Evolutionary conservation across 1,140 invertebrate species (phyloP).

Genomic region (Camponotus pennsylvanicus): DNA sequence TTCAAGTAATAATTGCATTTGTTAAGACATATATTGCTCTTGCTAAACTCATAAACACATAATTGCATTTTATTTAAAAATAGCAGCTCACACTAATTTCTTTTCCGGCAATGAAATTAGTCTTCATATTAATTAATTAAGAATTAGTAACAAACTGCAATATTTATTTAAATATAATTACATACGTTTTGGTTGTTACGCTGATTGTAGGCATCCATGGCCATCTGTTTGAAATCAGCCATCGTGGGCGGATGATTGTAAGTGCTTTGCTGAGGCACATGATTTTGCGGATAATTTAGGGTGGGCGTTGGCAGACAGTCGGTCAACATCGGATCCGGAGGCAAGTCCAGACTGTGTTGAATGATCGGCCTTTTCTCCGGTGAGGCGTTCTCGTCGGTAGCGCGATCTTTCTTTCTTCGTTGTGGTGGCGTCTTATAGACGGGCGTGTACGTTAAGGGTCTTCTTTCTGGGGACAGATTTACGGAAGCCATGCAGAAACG

Average conservation of each 20-base stretch:
- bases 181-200: conserved; percentile 83
- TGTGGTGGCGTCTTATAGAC: conserved; percentile 88
- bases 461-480: conserved; percentile 84
- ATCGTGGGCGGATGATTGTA: conserved; percentile 80
- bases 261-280: conserved; percentile 72
- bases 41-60: not conserved
- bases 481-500: conserved; percentile 73
- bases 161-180: not conserved
- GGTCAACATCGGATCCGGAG: conserved; percentile 74
- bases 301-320: conserved; percentile 76
- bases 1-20: not conserved
- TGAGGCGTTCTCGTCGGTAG: conserved; percentile 74
- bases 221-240: conserved; percentile 83
- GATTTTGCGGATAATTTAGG: conserved; percentile 78
- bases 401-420: conserved; percentile 83
- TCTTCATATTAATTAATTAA: too few relatives aligned
- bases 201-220: conserved; percentile 83
- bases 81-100: not conserved
- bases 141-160: not conserved
- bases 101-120: not conserved
- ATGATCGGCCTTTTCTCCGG: conserved; percentile 82
- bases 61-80: not conserved
- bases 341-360: conserved; percentile 73
- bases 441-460: conserved; percentile 87
- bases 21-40: not conserved